Evolutionary conservation across 2,888 invertebrate species (phyloP).

Genomic region (Amphipoea lucens): DNA sequence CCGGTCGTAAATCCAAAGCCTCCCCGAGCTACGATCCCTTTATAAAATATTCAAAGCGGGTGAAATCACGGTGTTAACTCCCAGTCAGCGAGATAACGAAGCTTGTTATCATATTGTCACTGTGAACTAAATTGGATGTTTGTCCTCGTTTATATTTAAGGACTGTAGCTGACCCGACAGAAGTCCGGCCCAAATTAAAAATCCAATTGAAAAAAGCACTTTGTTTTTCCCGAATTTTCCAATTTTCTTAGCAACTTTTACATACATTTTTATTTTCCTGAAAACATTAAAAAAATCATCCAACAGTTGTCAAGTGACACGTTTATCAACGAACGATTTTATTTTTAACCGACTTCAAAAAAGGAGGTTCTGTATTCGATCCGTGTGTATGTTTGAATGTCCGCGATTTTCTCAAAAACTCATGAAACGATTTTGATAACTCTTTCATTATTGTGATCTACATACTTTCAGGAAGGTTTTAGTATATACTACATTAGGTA

Average conservation of each 20-base stretch:
- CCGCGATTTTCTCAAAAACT: too few relatives aligned
- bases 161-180: too few relatives aligned
- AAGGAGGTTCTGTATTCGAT: too few relatives aligned
- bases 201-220: neutral
- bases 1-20: constrained; percentile 1
- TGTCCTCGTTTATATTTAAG: neutral
- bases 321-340: too few relatives aligned
- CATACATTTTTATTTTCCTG: neutral
- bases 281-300: neutral
- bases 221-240: neutral
- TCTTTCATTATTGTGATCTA: too few relatives aligned
- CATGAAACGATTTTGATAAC: too few relatives aligned
- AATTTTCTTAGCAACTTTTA: neutral
- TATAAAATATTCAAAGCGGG: constrained; percentile 30
- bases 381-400: too few relatives aligned
- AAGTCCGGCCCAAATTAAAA: neutral
- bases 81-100: neutral
- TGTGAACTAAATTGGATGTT: neutral
- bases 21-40: constrained; percentile 13
- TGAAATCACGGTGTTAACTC: constrained; percentile 25
- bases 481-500: too few relatives aligned
- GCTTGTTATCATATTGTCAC: neutral
- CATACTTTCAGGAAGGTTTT: too few relatives aligned
- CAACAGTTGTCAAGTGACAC: too few relatives aligned
- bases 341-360: too few relatives aligned